Evolutionary conservation across 1,140 invertebrate genomes (phyloP), one percentile per base, ranked within the genome.

Genomic region (Saccostrea cuccullata): DNA sequence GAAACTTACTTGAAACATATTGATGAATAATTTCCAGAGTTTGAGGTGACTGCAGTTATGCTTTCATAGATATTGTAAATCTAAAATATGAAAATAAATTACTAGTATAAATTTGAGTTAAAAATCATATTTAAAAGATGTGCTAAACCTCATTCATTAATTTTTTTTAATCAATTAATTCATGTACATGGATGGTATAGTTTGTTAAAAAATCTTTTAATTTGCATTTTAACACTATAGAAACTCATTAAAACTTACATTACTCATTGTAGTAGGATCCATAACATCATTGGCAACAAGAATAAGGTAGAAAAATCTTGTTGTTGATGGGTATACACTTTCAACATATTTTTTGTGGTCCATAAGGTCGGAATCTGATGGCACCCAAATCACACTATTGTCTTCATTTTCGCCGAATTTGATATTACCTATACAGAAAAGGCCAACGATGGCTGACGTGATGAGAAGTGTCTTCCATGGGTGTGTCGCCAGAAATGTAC

Each of bases 341-440:
- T 87, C 86, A 0, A 90, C 89, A 88, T 86, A 90, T 12, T 83
- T 67, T 73, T 90, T 89, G 60, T 92, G 55, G 3, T 60, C 77
- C 15, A 91, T 64, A 55, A 89, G 73, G 1, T 87, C 83, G 47
- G 92, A 84, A 58, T 91, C 86, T 58, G 40, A 30, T 8, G 91
- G 90, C 13, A 91, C 89, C 92, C 92, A 92, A 6, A 92, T 84
- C 11, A 89, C 89, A 60, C 91, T 88, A 9, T 90, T 85, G 55
- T 90, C 89, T 0, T 77, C 87, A 2, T 77, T 87, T 73, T 92
- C 86, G 17, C 67, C 86, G 55, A 92, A 92, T 23, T 82, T 86
- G 3, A 92, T 17, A 17, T 89, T n/a, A 9, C 90, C 91, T n/a
- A 91, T 82, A 17, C 87, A 86, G 64, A 88, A 90, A 2, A 91